These are phyloP conservation scores for Panorpa germanica DNA, from an alignment of 2,888 invertebrate genomes.

Conservation along the genomic window DNA sequence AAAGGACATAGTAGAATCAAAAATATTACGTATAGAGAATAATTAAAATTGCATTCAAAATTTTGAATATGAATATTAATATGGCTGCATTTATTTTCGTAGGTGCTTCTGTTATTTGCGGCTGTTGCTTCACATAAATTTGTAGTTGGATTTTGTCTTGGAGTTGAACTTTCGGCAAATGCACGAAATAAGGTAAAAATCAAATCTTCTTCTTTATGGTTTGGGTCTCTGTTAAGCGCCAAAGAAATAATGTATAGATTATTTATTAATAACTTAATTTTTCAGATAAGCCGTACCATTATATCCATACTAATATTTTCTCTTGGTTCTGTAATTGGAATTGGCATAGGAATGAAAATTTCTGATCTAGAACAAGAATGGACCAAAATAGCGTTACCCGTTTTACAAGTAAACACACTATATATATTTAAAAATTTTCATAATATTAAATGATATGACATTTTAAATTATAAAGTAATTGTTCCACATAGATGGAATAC, in stretches of 20 bases:
- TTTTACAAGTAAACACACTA: constrained; percentile 34
- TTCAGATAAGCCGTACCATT: constrained; percentile 31
- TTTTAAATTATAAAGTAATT: background rate
- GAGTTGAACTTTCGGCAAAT: constrained; percentile 47
- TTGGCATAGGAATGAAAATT: constrained; percentile 42
- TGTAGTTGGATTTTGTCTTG: constrained; percentile 66
- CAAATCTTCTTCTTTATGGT: too few species aligned
- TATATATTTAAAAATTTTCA: background rate
- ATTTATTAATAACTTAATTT: constrained; percentile 3
- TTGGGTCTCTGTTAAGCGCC: constrained; percentile 17
- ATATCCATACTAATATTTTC: constrained; percentile 43
- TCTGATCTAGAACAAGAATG: constrained; percentile 28
- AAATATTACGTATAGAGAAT: background rate
- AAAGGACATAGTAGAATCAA: too few species aligned
- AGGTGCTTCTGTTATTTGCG: constrained; percentile 44
- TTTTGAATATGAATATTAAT: too few species aligned
- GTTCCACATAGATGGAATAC: too few species aligned
- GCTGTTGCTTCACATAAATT: constrained; percentile 65
- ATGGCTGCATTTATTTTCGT: constrained; percentile 17
- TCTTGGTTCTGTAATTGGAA: constrained; percentile 45
- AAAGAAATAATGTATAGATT: too few species aligned
- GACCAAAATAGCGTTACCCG: constrained; percentile 30
- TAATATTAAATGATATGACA: background rate
- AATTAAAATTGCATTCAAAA: constrained; percentile 2
- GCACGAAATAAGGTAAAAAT: constrained; percentile 20